Base-by-base conservation (phyloP, 2,797 vertebrate genomes). In the Cyclura pinguis region DNA sequence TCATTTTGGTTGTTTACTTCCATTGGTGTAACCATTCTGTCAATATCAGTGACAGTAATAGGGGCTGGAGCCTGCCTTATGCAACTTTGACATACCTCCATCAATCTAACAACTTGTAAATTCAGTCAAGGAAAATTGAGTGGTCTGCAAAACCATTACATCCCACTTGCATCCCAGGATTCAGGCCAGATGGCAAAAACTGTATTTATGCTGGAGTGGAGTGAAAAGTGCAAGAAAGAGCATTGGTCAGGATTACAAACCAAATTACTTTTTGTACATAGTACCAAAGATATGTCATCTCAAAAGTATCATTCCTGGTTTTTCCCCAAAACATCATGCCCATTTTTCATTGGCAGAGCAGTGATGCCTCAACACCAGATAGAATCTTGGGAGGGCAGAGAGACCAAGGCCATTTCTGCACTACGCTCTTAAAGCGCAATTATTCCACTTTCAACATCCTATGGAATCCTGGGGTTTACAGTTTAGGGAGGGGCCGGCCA, bases 1-100 rank as follows among this genome's bases (percentile, higher is more conserved):
- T 18, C 35, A 74, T 74, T 88, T 84, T 89, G 73, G 50, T 89
- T 57, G 74, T 62, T 83, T 22, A 35, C 59, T 74, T 8, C 29
- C 14, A 74, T 50, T 4, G 14, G 13, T 82, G 35, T 85, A 85
- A 55, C 35, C 16, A 73, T 86, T 74, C 80, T 59, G 67, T 35
- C n/a, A 59, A 29, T 59, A 47, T 59, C 27, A 73, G 67, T 88
- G 80, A 38, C 27, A 88, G n/a, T 50, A 72, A 62, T 18, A 88
- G 59, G 27, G 27, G 35, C 32, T 55, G 20, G 55, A 42, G 6
- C 13, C 13, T 27, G 6, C 9, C n/a, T 57, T 59, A 73, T 74
- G 12, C 69, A 74, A 38, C 10, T 74, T 57, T 83, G 35, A 35
- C 52, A n/a, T 27, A 18, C 18, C 1, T 32, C 38, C 32, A n/a